phyloP scores from a whole-genome alignment of 2,113 vertebrate genomes.

The Tupaia tana region DNA sequence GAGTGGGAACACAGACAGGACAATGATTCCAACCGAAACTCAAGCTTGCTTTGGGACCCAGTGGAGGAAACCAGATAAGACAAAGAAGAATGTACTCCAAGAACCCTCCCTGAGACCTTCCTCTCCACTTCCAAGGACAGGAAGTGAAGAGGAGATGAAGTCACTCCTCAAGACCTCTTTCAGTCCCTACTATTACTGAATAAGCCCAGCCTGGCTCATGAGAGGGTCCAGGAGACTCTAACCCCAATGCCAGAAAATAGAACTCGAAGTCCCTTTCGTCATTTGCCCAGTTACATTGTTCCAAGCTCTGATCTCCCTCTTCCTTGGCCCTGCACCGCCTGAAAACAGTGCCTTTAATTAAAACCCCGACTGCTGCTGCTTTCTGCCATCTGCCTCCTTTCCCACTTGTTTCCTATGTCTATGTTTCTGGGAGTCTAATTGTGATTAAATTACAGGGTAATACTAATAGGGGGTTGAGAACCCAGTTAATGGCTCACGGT shows the following conservation, averaged over 20 bases:
- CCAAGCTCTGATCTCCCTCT: background rate
- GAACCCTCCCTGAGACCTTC: background rate
- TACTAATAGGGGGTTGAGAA: conserved; percentile 73
- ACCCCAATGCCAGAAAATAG: background rate
- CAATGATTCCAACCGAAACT: background rate
- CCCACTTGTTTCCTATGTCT: conserved; percentile 73
- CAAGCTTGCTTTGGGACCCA: background rate
- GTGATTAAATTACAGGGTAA: conserved; percentile 79
- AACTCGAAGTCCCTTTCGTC: conserved; percentile 5
- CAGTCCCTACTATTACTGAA: background rate
- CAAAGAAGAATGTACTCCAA: background rate
- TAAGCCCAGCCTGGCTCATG: background rate
- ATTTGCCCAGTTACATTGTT: background rate
- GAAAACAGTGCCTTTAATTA: conserved; percentile 52
- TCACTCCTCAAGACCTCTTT: background rate
- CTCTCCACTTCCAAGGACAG: background rate
- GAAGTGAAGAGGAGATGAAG: background rate
- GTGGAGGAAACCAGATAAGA: background rate
- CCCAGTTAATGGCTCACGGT: conserved; percentile 71
- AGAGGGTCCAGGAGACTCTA: background rate
- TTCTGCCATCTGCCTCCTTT: conserved; percentile 69
- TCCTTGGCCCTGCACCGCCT: conserved; percentile 19
- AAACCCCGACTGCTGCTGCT: conserved; percentile 18
- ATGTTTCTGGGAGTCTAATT: conserved; percentile 76
- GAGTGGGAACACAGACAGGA: background rate